These are phyloP conservation scores for Bombus superbus DNA, from an alignment of 1,140 invertebrate species.

Conservation along the genomic window DNA sequence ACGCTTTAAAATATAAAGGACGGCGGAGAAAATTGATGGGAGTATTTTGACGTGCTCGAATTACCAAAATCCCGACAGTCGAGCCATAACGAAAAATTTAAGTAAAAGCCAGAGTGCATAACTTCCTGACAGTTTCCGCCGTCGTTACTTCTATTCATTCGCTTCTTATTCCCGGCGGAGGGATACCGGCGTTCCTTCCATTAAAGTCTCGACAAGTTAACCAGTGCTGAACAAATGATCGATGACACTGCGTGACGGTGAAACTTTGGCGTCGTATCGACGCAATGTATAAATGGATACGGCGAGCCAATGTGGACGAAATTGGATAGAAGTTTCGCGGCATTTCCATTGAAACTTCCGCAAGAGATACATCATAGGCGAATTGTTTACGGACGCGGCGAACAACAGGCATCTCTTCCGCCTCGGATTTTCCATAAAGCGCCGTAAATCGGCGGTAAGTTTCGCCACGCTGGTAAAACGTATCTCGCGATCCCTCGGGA, in stretches of 20 bases:
- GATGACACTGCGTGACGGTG: constrained; percentile 3
- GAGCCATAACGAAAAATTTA: neutral
- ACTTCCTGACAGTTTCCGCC: neutral
- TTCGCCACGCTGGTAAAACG: neutral
- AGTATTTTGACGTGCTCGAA: neutral
- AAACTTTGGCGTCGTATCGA: neutral
- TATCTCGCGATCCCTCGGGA: neutral
- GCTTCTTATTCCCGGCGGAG: neutral
- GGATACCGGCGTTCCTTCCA: neutral
- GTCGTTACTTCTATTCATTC: neutral
- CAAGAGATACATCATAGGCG: constrained; percentile 47
- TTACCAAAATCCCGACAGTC: too few relatives aligned
- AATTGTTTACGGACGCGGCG: constrained; percentile 46
- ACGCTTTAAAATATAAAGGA: neutral
- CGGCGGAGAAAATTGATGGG: neutral
- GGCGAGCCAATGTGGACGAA: neutral
- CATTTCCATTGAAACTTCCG: constrained; percentile 60
- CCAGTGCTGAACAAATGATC: constrained; percentile 33
- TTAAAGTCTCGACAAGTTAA: constrained; percentile 12
- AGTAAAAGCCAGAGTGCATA: neutral
- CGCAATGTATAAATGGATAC: constrained; percentile 34
- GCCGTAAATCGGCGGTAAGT: constrained; percentile 25
- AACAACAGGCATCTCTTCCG: neutral
- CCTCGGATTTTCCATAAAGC: constrained; percentile 29
- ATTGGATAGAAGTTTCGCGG: constrained; percentile 57